These are phyloP conservation scores for Amia ocellicauda DNA, from an alignment of 2,113 vertebrate species.

Conservation along the genomic window DNA sequence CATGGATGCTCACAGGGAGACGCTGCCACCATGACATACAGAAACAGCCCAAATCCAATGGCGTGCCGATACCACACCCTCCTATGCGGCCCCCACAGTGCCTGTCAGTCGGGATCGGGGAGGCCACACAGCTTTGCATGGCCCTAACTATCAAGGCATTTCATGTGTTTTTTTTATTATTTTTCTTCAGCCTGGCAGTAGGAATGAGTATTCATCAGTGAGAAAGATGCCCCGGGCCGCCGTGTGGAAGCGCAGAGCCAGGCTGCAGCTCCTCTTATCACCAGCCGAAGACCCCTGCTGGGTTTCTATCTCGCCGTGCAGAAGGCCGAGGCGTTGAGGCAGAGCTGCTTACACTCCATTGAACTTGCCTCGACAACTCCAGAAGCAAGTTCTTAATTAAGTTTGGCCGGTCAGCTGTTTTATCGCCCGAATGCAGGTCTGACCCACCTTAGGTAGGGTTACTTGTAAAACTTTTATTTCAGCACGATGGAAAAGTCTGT, in stretches of 20 bases:
- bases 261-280: not conserved
- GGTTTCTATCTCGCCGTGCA: not conserved
- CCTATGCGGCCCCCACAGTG: too few species aligned
- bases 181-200: not conserved
- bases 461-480: not conserved
- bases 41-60: too few species aligned
- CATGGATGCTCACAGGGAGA: too few species aligned
- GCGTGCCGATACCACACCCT: too few species aligned
- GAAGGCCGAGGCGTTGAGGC: not conserved
- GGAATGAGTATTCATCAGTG: not conserved
- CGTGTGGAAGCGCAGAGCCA: not conserved
- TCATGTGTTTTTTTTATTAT: too few species aligned
- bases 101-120: too few species aligned
- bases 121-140: too few species aligned
- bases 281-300: not conserved
- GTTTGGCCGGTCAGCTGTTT: constrained; percentile 7
- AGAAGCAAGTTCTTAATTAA: constrained; percentile 2
- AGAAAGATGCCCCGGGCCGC: not conserved
- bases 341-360: not conserved
- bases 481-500: not conserved
- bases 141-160: too few species aligned
- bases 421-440: constrained; percentile 6
- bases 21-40: too few species aligned
- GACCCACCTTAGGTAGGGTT: not conserved
- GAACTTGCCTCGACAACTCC: not conserved